These are phyloP conservation scores for Lagorchestes hirsutus DNA, from an alignment of 2,797 vertebrate species.

Conservation along the genomic window DNA sequence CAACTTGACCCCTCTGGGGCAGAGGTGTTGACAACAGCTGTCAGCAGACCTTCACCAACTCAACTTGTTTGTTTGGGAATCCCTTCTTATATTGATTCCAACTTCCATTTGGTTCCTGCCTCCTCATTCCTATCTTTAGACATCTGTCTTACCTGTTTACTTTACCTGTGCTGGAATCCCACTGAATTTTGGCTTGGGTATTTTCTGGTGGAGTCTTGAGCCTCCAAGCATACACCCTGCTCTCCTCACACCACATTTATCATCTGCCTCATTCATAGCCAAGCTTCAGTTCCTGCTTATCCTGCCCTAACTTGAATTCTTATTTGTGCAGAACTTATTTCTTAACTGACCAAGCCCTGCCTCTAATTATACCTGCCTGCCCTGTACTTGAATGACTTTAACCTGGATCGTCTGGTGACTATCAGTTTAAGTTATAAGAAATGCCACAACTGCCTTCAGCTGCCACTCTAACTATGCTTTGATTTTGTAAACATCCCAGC, in stretches of 20 bases:
- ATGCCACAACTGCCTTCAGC: not conserved
- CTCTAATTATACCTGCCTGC: not conserved
- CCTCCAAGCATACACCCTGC: not conserved
- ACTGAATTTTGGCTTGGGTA: not conserved
- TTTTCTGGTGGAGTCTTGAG: not conserved
- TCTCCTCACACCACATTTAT: not conserved
- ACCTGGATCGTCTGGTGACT: not conserved
- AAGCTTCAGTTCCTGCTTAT: not conserved
- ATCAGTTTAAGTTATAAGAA: not conserved
- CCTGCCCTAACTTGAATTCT: not conserved
- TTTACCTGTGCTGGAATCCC: not conserved
- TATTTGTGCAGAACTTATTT: not conserved
- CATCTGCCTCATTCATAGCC: not conserved
- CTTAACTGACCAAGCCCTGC: not conserved
- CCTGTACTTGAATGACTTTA: not conserved
- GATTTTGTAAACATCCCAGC: not conserved
- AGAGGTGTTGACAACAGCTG: not conserved
- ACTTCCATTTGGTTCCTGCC: not conserved
- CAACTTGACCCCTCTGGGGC: not conserved
- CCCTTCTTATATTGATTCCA: not conserved
- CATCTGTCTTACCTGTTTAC: not conserved
- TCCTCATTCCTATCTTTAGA: not conserved
- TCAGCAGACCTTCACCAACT: not conserved
- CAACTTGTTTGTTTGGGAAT: not conserved
- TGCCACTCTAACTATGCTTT: not conserved